Evolutionary conservation across 2,797 vertebrate genomes (phyloP).

Genomic region (Hyperoplus immaculatus): DNA sequence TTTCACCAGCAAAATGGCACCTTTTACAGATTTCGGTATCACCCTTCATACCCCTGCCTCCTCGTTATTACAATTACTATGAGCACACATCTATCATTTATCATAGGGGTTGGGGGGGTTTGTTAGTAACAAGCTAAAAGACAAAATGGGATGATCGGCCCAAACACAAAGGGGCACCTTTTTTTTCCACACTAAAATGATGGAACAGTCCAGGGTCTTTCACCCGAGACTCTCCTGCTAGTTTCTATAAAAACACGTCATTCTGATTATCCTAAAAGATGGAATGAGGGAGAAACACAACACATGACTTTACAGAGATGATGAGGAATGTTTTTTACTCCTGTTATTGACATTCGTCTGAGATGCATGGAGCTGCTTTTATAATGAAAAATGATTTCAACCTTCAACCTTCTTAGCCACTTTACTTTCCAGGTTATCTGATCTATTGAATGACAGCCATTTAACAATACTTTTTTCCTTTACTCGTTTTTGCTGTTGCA

Average conservation of each 20-base stretch:
- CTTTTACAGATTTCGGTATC: slow-evolving; percentile 28
- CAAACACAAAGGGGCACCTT: slow-evolving; percentile 13
- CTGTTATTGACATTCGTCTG: not conserved
- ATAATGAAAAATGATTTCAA: not conserved
- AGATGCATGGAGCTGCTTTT: not conserved
- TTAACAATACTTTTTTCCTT: not conserved
- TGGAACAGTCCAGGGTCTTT: slow-evolving; percentile 33
- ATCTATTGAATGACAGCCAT: not conserved
- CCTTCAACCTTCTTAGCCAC: slow-evolving; percentile 2
- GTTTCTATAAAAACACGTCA: slow-evolving; percentile 64
- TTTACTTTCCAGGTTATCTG: not conserved
- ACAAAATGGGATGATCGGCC: slow-evolving; percentile 52
- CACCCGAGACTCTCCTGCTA: slow-evolving; percentile 53
- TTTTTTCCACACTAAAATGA: slow-evolving; percentile 47
- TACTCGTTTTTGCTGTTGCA: too few species aligned
- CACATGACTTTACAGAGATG: slow-evolving; percentile 61
- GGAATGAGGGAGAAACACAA: slow-evolving; percentile 49
- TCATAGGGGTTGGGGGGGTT: slow-evolving; percentile 28
- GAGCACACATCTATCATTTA: slow-evolving; percentile 52
- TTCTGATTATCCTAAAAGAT: slow-evolving; percentile 60
- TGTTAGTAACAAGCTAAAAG: slow-evolving; percentile 65
- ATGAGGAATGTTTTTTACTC: slow-evolving; percentile 51
- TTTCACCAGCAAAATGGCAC: slow-evolving; percentile 61
- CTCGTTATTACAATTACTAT: slow-evolving; percentile 62
- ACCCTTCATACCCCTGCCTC: slow-evolving; percentile 75